Base-by-base conservation (phyloP, 1,140 invertebrate genomes). In the Procambarus clarkii region DNA sequence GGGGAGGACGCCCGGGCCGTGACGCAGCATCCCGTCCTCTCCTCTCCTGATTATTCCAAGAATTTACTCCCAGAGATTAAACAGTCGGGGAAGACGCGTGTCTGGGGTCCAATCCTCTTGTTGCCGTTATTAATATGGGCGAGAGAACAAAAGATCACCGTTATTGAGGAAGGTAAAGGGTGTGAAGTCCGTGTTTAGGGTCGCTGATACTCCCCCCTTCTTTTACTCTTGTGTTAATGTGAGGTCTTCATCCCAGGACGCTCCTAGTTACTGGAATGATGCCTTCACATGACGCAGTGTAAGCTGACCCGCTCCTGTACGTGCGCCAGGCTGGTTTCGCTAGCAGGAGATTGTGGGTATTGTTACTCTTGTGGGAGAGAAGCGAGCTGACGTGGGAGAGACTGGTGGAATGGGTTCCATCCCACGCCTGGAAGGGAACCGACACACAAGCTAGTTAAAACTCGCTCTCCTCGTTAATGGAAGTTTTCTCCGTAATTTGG, bases 141-240 rank as follows among this genome's bases (percentile, higher is more conserved):
- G 69, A 24, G 24, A 24, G n/a, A 74, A 74, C n/a, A 74, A 74
- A 74, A 74, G 69, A 74, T 7, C n/a, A 34, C 3, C 69, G n/a
- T 74, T 34, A 74, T 74, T 74, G 69, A 74, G 54, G 44, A 54
- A 54, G 80, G 60, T 82, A 60, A 82, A 82, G 80, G 50, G 54
- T 82, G 50, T 60, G n/a, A 82, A 34, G 50, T 24, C 79, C 54
- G 13, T 82, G 24, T 60, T 82, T 44, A 82, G 50, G 44, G 80
- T 24, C 34, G 50, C 50, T 34, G 50, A 9, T 44, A n/a, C 50
- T 18, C 58, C 24, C 21, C 80, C 5, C 34, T 60, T 21, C 54
- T 58, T n/a, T 58, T 24, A 54, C 48, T 54, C 34, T 46, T 82
- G 60, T 82, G 80, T 48, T 82, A 82, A 82, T 82, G 80, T 82